Base-by-base conservation (phyloP, 2,113 vertebrate genomes). In the Apteryx owenii region DNA sequence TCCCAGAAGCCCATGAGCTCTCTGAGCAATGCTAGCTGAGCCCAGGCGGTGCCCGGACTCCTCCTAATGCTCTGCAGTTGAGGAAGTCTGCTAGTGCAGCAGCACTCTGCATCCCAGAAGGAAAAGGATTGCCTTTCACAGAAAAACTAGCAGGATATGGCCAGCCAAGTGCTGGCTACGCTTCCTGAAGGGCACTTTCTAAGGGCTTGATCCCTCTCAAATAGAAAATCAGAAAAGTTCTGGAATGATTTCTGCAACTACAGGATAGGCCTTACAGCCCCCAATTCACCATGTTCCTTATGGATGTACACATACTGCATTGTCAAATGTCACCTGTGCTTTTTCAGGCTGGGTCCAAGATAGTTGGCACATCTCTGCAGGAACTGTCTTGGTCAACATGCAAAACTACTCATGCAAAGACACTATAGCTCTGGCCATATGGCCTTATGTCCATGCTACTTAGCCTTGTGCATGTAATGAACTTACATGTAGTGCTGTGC, bases 401-500 rank as follows among this genome's bases (percentile, higher is more conserved):
- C 51, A 36, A 7, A 58, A 46, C 19, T 29, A 60, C 21, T 64
- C 18, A 8, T 33, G 29, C 68, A 87, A 66, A 80, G 54, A 6
- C 46, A 68, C 33, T 3, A 60, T 53, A 56, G 51, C 38, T 85
- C 62, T 72, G 64, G 28, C 17, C 21, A 5, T 2, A 13, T 7
- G n/a, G n/a, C 12, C 9, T 21, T 44, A 23, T 12, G 13, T 25
- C 51, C 38, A 18, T 28, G 8, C 29, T 81, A 21, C 22, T 38
- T 81, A 89, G 50, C 50, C 64, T 70, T 48, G 64, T 54, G 69
- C 53, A 23, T 42, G 38, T 18, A 18, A 31, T 81, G 40, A 38
- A 0, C 33, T 78, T n/a, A 16, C 5, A 4, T 3, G 1, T 9
- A 65, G 29, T 4, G 2, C 4, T 22, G n/a, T 46, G 38, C 29